A percentile compares a stretch with the other conserved stretches of the same genome.
Conservation (phyloP, 2,113 vertebrate species). For the Oceanites oceanicus region DNA sequence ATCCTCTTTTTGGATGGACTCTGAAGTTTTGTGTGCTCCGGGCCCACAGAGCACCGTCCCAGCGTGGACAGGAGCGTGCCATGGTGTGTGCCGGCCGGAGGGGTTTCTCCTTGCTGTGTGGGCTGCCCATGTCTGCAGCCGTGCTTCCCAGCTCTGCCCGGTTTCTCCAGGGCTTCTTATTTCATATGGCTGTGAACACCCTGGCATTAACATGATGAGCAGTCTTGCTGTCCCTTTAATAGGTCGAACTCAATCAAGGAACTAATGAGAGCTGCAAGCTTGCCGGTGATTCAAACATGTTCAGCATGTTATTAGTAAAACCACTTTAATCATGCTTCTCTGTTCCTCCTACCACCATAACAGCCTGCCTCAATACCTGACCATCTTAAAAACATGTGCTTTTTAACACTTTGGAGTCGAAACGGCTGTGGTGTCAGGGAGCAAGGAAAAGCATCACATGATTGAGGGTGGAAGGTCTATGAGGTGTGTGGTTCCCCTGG, state of each 20-base stretch:
- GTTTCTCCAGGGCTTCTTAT: background rate
- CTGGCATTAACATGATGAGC: conserved; percentile 12
- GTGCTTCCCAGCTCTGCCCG: background rate
- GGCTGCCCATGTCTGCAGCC: background rate
- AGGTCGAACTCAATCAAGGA: background rate
- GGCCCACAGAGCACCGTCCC: background rate
- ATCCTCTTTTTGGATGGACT: background rate
- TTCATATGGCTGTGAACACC: background rate
- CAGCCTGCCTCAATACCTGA: background rate
- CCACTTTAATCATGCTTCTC: background rate
- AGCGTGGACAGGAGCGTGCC: background rate
- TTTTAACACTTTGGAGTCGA: background rate
- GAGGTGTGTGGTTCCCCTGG: background rate
- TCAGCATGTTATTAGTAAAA: background rate
- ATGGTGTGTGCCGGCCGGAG: background rate
- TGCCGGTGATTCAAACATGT: background rate
- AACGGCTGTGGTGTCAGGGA: no score
- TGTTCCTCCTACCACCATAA: background rate
- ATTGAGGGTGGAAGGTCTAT: background rate
- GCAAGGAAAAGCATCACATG: background rate
- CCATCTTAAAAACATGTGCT: background rate
- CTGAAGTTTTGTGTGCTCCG: background rate
- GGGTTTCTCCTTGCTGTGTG: background rate
- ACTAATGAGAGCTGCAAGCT: background rate
- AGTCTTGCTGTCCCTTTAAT: background rate